Conservation (phyloP, 2,888 invertebrate genomes). For the Zaprionus obscuricornis region DNA sequence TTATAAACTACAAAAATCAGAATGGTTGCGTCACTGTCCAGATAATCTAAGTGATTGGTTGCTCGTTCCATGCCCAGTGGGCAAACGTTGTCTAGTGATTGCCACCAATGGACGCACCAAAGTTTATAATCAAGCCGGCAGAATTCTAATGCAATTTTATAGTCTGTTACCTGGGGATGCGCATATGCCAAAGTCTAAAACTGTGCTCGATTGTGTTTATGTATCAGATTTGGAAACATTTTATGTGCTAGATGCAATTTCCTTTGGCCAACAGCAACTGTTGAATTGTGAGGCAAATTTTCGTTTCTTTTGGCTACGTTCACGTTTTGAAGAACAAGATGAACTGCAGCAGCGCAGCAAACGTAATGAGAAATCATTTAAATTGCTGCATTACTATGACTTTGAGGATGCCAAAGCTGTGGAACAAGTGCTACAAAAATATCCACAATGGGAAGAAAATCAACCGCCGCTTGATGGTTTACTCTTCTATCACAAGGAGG, state of each 20-base stretch:
- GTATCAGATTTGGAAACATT: constrained; percentile 85
- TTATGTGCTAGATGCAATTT: constrained; percentile 90
- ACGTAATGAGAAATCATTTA: constrained; percentile 65
- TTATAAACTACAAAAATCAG: constrained; percentile 91
- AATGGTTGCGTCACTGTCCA: constrained; percentile 96
- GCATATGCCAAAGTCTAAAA: constrained; percentile 41
- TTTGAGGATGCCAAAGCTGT: constrained; percentile 70
- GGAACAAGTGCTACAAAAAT: constrained; percentile 62
- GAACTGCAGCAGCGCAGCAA: constrained; percentile 36
- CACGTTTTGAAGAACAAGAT: constrained; percentile 87
- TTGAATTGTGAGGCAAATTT: constrained; percentile 86
- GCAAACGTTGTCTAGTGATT: constrained; percentile 91
- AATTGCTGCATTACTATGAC: constrained; percentile 65
- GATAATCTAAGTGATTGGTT: constrained; percentile 90
- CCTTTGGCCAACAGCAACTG: constrained; percentile 78
- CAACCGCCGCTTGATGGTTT: constrained; percentile 90
- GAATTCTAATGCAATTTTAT: constrained; percentile 84
- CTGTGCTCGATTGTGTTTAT: constrained; percentile 93
- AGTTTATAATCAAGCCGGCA: constrained; percentile 88
- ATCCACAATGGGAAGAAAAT: constrained; percentile 80
- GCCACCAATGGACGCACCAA: constrained; percentile 88
- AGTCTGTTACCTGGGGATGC: constrained; percentile 78
- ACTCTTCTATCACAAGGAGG: constrained; percentile 94
- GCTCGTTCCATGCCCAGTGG: constrained; percentile 92
- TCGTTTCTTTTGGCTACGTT: constrained; percentile 92